Conservation (phyloP, 2,888 invertebrate species). For the Eupithecia subfuscata region DNA sequence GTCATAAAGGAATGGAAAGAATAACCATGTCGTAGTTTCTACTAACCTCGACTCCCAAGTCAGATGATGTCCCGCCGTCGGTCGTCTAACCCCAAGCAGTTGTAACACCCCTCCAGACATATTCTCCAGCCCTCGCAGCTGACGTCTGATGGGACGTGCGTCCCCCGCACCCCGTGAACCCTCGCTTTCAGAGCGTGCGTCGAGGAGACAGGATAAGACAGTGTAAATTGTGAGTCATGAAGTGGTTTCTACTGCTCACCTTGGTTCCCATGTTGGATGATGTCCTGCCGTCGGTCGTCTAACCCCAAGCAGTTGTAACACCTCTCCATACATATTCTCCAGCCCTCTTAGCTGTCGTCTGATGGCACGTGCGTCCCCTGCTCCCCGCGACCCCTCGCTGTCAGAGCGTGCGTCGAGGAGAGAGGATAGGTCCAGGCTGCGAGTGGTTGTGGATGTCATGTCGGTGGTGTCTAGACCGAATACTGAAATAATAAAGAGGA, state of each 20-base stretch:
- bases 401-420: constrained; percentile 90
- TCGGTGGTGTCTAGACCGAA: constrained; percentile 90
- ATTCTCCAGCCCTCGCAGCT: constrained; percentile 91
- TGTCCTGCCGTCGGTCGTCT: constrained; percentile 1
- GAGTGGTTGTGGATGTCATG: constrained; percentile 90
- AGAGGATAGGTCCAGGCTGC: constrained; percentile 90
- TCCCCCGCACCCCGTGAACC: constrained; percentile 83
- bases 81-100: not conserved
- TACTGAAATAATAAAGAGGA: constrained; percentile 70
- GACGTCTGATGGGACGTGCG: constrained; percentile 90
- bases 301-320: constrained; percentile 66
- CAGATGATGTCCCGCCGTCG: not conserved
- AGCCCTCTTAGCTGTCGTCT: constrained; percentile 91
- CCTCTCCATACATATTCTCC: constrained; percentile 95
- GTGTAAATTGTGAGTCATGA: not conserved
- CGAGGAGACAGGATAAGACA: constrained; percentile 89
- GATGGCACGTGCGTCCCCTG: constrained; percentile 90
- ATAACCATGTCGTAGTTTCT: not conserved
- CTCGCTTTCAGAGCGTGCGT: constrained; percentile 85
- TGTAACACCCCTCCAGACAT: constrained; percentile 93
- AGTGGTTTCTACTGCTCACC: constrained; percentile 5
- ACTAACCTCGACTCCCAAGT: constrained; percentile 1
- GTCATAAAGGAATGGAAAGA: not conserved
- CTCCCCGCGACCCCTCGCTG: constrained; percentile 86
- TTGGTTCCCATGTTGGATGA: constrained; percentile 8